phyloP scores from a whole-genome alignment of 2,797 vertebrate genomes.

The Manis crassicaudata region DNA sequence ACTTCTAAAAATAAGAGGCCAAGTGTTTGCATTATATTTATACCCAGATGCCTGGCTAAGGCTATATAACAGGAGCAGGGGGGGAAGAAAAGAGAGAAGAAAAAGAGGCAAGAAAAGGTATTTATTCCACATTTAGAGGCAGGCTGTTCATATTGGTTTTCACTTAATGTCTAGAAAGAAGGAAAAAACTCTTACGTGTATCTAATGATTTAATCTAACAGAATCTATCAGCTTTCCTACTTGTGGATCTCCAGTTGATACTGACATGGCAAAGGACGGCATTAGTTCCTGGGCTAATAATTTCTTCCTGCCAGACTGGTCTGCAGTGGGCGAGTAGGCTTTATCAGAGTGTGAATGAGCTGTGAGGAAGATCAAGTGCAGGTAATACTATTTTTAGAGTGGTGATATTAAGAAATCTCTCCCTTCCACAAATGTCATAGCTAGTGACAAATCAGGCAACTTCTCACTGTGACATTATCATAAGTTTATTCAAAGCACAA shows the following conservation, averaged over 20 bases:
- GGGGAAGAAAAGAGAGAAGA: neutral
- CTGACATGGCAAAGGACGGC: neutral
- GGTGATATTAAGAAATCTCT: neutral
- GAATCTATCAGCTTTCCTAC: neutral
- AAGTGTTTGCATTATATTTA: neutral
- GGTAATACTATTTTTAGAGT: neutral
- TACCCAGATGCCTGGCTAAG: neutral
- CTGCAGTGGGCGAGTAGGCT: rapidly evolving
- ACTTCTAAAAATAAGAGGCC: neutral
- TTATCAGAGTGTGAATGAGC: neutral
- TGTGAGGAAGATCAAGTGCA: neutral
- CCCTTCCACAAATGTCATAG: neutral
- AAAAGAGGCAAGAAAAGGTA: neutral
- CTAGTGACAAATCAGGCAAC: neutral
- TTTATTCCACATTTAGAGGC: neutral
- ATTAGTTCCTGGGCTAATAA: neutral
- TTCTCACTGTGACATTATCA: neutral
- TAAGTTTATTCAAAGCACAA: conserved; percentile 15
- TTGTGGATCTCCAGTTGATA: neutral
- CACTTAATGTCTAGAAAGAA: neutral
- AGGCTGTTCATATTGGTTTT: neutral
- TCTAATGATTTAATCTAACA: neutral
- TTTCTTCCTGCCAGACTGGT: neutral
- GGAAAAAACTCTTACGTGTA: neutral
- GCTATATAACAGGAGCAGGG: neutral